Evolutionary conservation across 2,797 vertebrate species (phyloP).

Genomic region (Crocodylus rhombifer): DNA sequence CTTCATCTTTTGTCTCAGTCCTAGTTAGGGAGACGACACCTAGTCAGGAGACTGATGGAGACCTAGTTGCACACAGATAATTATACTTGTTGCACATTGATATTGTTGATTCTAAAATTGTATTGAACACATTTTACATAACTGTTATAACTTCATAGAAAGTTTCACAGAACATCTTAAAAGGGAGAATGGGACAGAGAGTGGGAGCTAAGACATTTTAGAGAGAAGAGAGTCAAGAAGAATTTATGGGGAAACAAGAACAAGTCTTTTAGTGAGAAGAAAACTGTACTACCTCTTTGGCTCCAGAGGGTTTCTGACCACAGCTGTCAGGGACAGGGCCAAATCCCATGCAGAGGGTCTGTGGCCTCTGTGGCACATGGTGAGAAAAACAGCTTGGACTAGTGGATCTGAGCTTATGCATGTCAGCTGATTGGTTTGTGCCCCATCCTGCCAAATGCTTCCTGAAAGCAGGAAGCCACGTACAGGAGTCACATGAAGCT

Average conservation of each 20-base stretch:
- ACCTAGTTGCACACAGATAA: not conserved
- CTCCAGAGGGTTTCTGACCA: not conserved
- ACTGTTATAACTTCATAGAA: not conserved
- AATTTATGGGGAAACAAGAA: not conserved
- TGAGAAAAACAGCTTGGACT: not conserved
- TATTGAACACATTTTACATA: not conserved
- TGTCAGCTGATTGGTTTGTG: not conserved
- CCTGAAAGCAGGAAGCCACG: not conserved
- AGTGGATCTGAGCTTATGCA: not conserved
- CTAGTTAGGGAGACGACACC: not conserved
- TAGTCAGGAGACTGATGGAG: not conserved
- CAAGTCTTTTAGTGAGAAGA: not conserved
- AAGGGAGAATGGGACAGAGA: not conserved
- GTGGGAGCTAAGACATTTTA: constrained; percentile 23
- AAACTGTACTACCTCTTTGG: not conserved
- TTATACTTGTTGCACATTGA: not conserved
- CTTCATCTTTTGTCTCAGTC: not conserved
- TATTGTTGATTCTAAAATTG: constrained; percentile 1
- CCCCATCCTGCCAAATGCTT: not conserved
- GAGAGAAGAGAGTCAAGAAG: constrained; percentile 7
- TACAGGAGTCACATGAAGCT: not conserved
- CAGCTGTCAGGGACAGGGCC: rapidly evolving
- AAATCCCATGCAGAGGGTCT: not conserved
- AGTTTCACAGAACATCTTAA: not conserved
- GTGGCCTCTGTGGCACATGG: not conserved